A percentile compares a stretch with the other conserved stretches of the same genome.
Conservation (phyloP, 2,797 vertebrate species). For the Podarcis lilfordi region DNA sequence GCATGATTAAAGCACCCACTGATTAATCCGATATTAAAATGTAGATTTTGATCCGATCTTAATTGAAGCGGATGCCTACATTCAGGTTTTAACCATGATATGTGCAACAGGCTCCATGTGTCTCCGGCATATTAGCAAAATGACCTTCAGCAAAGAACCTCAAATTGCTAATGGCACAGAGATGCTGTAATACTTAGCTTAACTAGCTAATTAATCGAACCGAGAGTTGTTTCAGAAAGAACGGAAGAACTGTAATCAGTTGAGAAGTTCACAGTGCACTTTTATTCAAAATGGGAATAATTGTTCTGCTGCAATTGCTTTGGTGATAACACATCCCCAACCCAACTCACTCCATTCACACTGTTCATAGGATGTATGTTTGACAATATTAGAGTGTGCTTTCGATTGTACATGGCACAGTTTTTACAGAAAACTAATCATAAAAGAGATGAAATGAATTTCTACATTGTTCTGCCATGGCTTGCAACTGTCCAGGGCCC, state of each 20-base stretch:
- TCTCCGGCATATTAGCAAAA: not conserved
- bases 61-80: not conserved
- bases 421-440: constrained; percentile 6
- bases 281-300: constrained; percentile 29
- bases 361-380: constrained; percentile 22
- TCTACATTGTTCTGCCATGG: constrained; percentile 1
- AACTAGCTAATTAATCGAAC: not conserved
- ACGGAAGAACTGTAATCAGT: not conserved
- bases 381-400: not conserved
- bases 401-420: not conserved
- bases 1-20: not conserved
- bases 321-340: constrained; percentile 17
- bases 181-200: not conserved
- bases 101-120: not conserved
- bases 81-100: not conserved
- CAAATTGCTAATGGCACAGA: not conserved
- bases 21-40: constrained; percentile 15
- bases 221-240: not conserved
- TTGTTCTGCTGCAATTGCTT: not conserved
- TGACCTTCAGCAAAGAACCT: not conserved
- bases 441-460: constrained; percentile 30
- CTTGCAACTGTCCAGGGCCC: constrained; percentile 25
- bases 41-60: not conserved
- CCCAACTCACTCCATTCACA: not conserved
- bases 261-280: constrained; percentile 1